Base-by-base conservation (phyloP, 1,140 invertebrate species). In the Helicoverpa zea region DNA sequence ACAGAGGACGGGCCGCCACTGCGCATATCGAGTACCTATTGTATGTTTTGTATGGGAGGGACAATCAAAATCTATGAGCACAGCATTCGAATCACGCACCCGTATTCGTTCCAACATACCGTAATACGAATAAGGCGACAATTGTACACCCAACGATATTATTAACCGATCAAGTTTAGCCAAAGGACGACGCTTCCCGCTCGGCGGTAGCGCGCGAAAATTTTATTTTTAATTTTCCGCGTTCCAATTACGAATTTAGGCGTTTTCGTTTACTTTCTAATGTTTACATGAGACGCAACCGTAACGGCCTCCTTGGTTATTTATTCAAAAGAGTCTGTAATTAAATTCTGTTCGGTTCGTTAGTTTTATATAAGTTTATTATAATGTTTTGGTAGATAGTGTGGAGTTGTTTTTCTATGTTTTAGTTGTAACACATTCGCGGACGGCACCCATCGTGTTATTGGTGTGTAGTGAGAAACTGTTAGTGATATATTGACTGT, bases 101-200 rank as follows among this genome's bases (percentile, higher is more conserved):
- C 83, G 93, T 93, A 94, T 94, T 92, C 87, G 89, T 90, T 94
- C 91, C 92, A 92, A 92, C 92, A 90, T 94, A 94, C 92, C 92
- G 93, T 94, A 93, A 90, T 77, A 91, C 89, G 86, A 89, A 91
- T 91, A 92, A 89, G 90, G 91, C 87, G 86, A 89, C 91, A 92
- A 90, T 92, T 78, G 76, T 76, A 56, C 83, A 87, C 81, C 81
- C 51, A 86, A 92, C 86, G 86, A 87, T 91, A 91, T 92, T 91
- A 92, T 92, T 91, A 89, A 81, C 86, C 80, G 63, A 68, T 75
- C 83, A 85, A 88, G 86, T 90, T 87, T 85, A 81, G 87, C 87
- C 85, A 86, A 85, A 90, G 91, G 89, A 92, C 91, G 92, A 89
- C 89, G 89, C 84, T 85, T 89, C 81, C 68, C 80, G 84, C 88